Conservation (phyloP, 2,888 invertebrate species). For the Lottia scabra region DNA sequence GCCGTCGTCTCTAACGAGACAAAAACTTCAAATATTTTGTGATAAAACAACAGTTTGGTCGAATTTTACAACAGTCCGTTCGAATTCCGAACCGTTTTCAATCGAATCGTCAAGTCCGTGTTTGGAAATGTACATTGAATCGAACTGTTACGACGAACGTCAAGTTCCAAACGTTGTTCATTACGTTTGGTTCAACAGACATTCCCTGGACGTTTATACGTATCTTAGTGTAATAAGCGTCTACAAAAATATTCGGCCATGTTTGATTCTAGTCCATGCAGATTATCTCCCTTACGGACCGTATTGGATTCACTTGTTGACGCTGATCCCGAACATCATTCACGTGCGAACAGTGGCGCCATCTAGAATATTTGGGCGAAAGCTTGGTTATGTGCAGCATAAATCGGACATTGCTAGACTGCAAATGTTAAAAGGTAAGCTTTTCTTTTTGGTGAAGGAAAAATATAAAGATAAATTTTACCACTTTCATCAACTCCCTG, state of each 20-base stretch:
- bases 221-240: constrained; percentile 52
- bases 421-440: constrained; percentile 44
- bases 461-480: too few relatives aligned
- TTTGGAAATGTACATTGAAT: constrained; percentile 27
- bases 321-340: constrained; percentile 43
- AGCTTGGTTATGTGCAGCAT: constrained; percentile 45
- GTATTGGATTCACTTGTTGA: constrained; percentile 47
- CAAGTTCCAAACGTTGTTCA: constrained; percentile 50
- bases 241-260: constrained; percentile 44
- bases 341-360: constrained; percentile 42
- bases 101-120: constrained; percentile 33
- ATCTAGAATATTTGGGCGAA: constrained; percentile 38
- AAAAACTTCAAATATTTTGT: background rate
- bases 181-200: constrained; percentile 49
- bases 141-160: constrained; percentile 24
- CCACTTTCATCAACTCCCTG: too few relatives aligned
- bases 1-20: background rate
- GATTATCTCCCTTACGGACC: constrained; percentile 42
- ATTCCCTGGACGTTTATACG: constrained; percentile 40
- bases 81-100: constrained; percentile 11
- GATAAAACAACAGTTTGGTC: background rate
- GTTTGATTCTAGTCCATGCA: constrained; percentile 50
- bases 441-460: too few relatives aligned
- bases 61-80: background rate
- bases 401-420: constrained; percentile 50